Conservation (phyloP, 2,113 vertebrate genomes). For the Pardalotus punctatus region DNA sequence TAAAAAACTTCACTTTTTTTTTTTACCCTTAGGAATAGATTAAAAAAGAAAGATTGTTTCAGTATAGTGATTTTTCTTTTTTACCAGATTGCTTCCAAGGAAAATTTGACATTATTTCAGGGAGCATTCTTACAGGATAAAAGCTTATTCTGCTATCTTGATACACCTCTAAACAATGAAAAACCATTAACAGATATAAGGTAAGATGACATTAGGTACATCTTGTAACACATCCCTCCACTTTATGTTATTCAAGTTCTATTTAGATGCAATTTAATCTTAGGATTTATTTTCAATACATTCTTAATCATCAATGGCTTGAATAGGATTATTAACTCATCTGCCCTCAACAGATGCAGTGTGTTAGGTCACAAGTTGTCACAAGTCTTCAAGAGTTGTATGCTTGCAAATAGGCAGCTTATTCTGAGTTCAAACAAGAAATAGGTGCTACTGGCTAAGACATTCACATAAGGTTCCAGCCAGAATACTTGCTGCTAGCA, state of each 20-base stretch:
- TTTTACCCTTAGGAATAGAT: neutral
- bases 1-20: neutral
- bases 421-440: neutral
- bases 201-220: neutral
- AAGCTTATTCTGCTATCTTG: neutral
- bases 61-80: neutral
- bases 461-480: neutral
- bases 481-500: neutral
- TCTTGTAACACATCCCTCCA: neutral
- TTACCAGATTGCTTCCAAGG: neutral
- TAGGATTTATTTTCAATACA: neutral
- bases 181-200: neutral
- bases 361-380: neutral
- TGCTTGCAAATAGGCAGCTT: neutral
- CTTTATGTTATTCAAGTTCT: neutral
- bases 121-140: neutral
- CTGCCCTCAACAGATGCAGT: neutral
- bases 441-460: neutral
- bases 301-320: neutral
- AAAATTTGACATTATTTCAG: neutral
- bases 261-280: neutral
- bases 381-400: neutral
- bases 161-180: neutral
- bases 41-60: neutral
- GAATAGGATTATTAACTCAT: neutral